Percentiles rank a stretch among this genome's conserved stretches.
Evolutionary conservation across 2,797 vertebrate genomes (phyloP).

Genomic region (Enteromius afrohamiltoni): DNA sequence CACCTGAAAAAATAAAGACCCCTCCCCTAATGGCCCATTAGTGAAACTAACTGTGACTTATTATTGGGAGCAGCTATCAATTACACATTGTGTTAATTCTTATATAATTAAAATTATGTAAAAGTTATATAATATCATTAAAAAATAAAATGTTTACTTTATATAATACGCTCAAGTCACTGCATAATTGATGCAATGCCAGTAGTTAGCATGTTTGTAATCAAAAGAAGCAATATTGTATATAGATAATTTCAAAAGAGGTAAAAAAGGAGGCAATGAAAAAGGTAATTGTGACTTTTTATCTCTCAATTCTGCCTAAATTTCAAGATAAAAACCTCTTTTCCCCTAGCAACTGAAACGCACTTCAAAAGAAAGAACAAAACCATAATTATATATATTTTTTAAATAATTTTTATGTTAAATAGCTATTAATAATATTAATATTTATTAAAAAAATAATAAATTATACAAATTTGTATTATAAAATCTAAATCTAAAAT

Average conservation of each 20-base stretch:
- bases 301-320: background rate
- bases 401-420: too few species aligned
- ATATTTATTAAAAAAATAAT: background rate
- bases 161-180: background rate
- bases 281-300: background rate
- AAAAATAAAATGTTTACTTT: background rate
- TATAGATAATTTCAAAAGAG: background rate
- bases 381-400: too few species aligned
- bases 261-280: background rate
- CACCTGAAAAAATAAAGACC: too few species aligned
- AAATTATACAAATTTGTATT: background rate
- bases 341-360: too few species aligned
- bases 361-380: too few species aligned
- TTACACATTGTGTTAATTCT: slow-evolving; percentile 1
- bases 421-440: too few species aligned
- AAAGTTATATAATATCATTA: background rate
- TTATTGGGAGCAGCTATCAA: background rate
- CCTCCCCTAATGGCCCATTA: too few species aligned
- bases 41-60: too few species aligned
- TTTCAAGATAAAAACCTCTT: background rate
- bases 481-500: too few species aligned
- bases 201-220: background rate
- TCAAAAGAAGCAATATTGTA: background rate
- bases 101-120: background rate
- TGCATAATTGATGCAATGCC: background rate